Conservation (phyloP, 2,888 invertebrate genomes). For the Platypus cylindrus region DNA sequence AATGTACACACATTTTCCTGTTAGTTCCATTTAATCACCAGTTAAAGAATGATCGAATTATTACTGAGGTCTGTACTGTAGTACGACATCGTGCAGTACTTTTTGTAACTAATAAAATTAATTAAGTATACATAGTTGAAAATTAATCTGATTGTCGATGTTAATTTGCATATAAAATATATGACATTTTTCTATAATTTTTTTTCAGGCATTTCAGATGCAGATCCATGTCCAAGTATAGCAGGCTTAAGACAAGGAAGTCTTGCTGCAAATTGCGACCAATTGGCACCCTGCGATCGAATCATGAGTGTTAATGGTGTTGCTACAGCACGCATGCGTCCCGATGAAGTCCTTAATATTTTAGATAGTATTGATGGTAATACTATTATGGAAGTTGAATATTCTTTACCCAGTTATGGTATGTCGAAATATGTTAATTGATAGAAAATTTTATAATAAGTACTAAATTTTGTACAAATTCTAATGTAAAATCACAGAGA, state of each 20-base stretch:
- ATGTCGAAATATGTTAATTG: too few relatives aligned
- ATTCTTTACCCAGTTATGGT: conserved; percentile 72
- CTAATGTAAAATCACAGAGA: too few relatives aligned
- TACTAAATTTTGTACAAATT: too few relatives aligned
- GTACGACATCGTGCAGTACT: too few relatives aligned
- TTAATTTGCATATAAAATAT: neutral
- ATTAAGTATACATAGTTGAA: too few relatives aligned
- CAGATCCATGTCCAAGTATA: conserved; percentile 50
- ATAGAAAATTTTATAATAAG: too few relatives aligned
- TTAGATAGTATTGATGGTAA: conserved; percentile 63
- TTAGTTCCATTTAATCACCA: too few relatives aligned
- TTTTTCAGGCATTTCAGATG: conserved; percentile 51
- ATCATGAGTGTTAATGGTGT: conserved; percentile 74
- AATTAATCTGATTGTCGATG: too few relatives aligned
- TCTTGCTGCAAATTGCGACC: conserved; percentile 61
- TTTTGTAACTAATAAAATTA: too few relatives aligned
- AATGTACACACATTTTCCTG: too few relatives aligned
- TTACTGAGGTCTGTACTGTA: too few relatives aligned
- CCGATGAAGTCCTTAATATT: conserved; percentile 63
- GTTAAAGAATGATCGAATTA: too few relatives aligned
- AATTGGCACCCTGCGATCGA: conserved; percentile 65
- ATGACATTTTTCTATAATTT: neutral
- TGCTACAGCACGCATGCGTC: conserved; percentile 58
- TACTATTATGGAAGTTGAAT: conserved; percentile 71
- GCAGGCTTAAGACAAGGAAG: conserved; percentile 57